Conservation (phyloP, 2,888 invertebrate genomes). For the Hydrotaea cyrtoneurina region DNA sequence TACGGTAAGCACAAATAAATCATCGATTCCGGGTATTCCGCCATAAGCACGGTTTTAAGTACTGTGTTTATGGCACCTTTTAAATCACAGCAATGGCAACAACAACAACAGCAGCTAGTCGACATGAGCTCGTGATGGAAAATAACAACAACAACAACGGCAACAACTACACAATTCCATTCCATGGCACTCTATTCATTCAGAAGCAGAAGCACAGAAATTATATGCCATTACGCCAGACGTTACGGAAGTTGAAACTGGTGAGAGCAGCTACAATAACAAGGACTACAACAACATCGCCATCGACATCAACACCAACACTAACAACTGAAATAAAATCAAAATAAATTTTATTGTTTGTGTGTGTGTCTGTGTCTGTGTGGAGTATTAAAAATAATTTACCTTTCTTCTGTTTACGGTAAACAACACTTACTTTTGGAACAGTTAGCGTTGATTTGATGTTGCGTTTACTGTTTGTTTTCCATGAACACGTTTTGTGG, state of each 20-base stretch:
- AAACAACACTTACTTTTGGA: constrained; percentile 9
- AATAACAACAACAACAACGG: background rate
- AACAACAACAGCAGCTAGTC: constrained; percentile 16
- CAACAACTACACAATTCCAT: constrained; percentile 27
- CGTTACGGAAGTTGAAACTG: constrained; percentile 41
- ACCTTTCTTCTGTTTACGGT: constrained; percentile 41
- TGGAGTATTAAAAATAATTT: constrained; percentile 44
- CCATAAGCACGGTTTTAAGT: constrained; percentile 47
- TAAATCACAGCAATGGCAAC: constrained; percentile 24
- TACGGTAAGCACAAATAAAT: constrained; percentile 34
- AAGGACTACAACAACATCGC: background rate
- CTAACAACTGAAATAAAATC: constrained; percentile 27
- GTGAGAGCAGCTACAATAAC: background rate
- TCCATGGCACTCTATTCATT: background rate
- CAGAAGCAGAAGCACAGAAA: background rate
- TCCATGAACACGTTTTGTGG: background rate
- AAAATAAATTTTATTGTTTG: constrained; percentile 36
- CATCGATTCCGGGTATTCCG: constrained; percentile 30
- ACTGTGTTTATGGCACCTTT: constrained; percentile 48
- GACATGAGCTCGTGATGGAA: background rate
- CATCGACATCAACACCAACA: constrained; percentile 7
- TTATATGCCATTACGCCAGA: constrained; percentile 34
- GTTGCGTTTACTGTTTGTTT: background rate
- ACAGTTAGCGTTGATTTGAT: background rate
- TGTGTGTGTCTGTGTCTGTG: constrained; percentile 30